phyloP scores from a whole-genome alignment of 2,888 invertebrate species.

The Cyaniris semiargus region DNA sequence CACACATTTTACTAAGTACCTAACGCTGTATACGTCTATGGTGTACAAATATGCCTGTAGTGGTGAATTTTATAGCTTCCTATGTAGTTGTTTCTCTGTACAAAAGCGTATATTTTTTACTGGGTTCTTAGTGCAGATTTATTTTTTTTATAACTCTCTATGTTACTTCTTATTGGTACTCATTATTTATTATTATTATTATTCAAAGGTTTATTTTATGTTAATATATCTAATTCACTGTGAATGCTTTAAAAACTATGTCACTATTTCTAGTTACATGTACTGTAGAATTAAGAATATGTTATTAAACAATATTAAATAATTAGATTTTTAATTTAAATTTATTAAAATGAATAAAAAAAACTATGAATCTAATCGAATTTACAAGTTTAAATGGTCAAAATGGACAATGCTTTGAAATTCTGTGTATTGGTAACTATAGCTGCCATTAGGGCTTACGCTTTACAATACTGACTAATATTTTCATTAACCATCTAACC shows the following conservation, averaged over 20 bases:
- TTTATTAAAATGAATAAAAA: no score
- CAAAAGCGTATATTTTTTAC: not conserved
- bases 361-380: no score
- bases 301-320: not conserved
- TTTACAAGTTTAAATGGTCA: no score
- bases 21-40: no score
- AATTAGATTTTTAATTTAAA: not conserved
- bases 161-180: not conserved
- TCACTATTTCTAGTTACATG: slow-evolving; percentile 7
- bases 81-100: not conserved
- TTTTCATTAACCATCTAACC: no score
- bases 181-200: slow-evolving; percentile 16
- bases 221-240: not conserved
- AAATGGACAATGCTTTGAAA: no score
- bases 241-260: not conserved
- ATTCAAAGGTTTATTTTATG: slow-evolving; percentile 9
- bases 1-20: no score
- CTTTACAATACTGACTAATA: no score
- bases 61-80: no score
- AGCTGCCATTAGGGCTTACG: no score
- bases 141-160: not conserved
- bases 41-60: no score
- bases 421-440: no score
- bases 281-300: not conserved
- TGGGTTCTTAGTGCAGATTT: not conserved